Conservation (phyloP, 2,113 vertebrate genomes). For the Alces alces region DNA sequence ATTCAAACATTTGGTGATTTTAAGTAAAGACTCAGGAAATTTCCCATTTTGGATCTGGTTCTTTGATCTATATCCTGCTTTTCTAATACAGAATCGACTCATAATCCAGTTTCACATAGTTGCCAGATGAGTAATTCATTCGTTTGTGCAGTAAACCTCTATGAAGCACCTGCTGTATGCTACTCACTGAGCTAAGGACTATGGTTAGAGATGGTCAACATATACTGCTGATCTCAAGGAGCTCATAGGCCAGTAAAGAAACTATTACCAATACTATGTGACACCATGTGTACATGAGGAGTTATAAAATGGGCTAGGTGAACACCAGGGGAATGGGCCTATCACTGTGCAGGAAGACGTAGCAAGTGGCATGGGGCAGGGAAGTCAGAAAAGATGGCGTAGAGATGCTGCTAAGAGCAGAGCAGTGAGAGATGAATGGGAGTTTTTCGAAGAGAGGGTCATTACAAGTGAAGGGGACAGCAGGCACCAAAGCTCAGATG, state of each 20-base stretch:
- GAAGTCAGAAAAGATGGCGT: neutral
- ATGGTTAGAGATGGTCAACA: neutral
- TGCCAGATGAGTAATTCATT: neutral
- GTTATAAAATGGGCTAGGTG: neutral
- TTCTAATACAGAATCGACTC: neutral
- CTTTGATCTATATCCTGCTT: neutral
- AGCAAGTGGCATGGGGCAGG: neutral
- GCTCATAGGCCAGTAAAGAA: neutral
- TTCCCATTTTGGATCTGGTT: neutral
- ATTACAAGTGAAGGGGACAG: neutral
- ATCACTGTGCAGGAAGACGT: neutral
- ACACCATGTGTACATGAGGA: neutral
- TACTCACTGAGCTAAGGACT: slow-evolving; percentile 30
- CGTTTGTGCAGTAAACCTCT: neutral
- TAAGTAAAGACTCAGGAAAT: neutral
- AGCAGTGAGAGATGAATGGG: neutral
- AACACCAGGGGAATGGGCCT: neutral
- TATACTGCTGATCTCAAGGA: neutral
- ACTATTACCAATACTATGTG: neutral
- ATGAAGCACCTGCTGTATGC: neutral
- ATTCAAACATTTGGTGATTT: slow-evolving; percentile 21
- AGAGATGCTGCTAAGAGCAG: neutral
- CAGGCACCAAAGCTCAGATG: neutral
- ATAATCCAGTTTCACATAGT: slow-evolving; percentile 8
- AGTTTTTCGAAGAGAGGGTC: neutral